Evolutionary conservation across 2,113 vertebrate species (phyloP).

Genomic region (Chamaetylas fuelleborni): DNA sequence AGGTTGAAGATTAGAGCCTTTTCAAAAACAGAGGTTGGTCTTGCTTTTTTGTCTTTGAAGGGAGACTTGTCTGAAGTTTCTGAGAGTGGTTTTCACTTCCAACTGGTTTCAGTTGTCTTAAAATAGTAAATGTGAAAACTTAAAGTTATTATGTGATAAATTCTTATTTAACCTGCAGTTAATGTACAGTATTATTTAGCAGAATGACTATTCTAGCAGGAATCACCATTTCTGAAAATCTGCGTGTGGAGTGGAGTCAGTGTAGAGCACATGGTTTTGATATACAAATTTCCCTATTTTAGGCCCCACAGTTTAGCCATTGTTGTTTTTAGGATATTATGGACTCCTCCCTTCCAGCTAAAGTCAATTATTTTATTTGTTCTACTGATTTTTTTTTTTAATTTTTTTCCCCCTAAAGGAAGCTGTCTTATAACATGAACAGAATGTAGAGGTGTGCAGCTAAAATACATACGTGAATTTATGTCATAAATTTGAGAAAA

Average conservation of each 20-base stretch:
- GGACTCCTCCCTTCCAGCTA: not conserved
- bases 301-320: not conserved
- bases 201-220: not conserved
- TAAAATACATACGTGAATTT: not conserved
- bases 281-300: not conserved
- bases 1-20: not conserved
- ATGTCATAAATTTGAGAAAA: not conserved
- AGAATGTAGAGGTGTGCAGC: not conserved
- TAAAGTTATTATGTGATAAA: not conserved
- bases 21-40: not conserved
- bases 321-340: not conserved
- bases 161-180: not conserved
- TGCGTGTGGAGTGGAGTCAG: not conserved
- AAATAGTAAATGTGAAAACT: not conserved
- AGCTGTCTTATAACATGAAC: not conserved
- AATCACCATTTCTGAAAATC: not conserved
- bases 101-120: not conserved
- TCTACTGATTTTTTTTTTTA: not conserved
- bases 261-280: conserved; percentile 16
- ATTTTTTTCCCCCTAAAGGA: not conserved
- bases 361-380: not conserved
- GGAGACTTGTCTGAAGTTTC: not conserved
- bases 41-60: not conserved
- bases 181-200: not conserved
- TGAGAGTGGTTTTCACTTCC: not conserved